Conservation (phyloP, 2,888 invertebrate genomes). For the Noctua fimbriata region DNA sequence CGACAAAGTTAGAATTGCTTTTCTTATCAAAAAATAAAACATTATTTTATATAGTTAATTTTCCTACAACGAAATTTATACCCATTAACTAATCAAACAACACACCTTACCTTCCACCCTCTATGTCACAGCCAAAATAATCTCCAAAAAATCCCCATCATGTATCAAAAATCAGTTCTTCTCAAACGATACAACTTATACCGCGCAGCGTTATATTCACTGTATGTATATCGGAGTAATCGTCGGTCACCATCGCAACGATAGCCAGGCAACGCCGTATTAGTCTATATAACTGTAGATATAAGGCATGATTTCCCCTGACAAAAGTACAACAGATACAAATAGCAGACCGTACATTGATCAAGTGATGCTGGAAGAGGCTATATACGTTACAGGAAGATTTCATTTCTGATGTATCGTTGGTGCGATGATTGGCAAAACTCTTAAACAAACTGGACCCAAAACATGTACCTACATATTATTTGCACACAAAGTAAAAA, state of each 20-base stretch:
- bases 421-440: not conserved
- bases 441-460: not conserved
- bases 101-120: not conserved
- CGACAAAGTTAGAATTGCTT: not conserved
- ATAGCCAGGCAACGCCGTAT: conserved; percentile 85
- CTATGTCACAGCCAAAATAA: not conserved
- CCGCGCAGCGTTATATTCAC: conserved; percentile 56
- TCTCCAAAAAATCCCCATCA: conserved; percentile 2
- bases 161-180: conserved; percentile 50
- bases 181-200: conserved; percentile 58
- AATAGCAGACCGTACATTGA: conserved; percentile 76
- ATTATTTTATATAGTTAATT: not conserved
- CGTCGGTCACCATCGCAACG: conserved; percentile 86
- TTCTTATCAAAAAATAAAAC: not conserved
- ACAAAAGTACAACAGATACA: conserved; percentile 83
- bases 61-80: not conserved
- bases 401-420: not conserved
- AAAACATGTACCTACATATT: not conserved
- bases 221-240: conserved; percentile 69
- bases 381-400: too few species aligned
- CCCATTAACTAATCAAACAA: not conserved
- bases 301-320: conserved; percentile 88
- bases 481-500: not conserved
- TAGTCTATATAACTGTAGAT: conserved; percentile 78
- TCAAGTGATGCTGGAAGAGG: conserved; percentile 57